A percentile compares a stretch with the other conserved stretches of the same genome.
phyloP scores from a whole-genome alignment of 2,797 vertebrate genomes.

The Hoplostethus atlanticus region DNA sequence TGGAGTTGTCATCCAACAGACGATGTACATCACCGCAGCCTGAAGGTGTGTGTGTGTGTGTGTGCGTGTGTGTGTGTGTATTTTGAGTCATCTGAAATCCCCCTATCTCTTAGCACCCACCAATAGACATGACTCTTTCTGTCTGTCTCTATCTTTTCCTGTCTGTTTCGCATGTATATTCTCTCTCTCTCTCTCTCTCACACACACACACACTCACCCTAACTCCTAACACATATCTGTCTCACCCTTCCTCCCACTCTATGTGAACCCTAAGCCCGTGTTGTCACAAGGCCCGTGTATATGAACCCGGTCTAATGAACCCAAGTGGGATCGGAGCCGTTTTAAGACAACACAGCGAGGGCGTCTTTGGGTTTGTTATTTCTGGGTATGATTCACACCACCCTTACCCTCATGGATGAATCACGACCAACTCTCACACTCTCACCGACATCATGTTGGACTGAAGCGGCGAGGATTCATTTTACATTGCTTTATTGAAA shows the following conservation, averaged over 20 bases:
- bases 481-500: conserved; percentile 30
- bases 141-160: not conserved
- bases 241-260: conserved; percentile 14
- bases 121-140: conserved; percentile 5
- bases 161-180: not conserved
- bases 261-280: conserved; percentile 45
- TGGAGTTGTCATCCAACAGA: too few species aligned
- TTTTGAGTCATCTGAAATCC: conserved; percentile 43
- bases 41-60: conserved; percentile 4
- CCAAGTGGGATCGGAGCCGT: conserved; percentile 55
- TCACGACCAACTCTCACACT: conserved; percentile 48
- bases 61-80: conserved; percentile 4
- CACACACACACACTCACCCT: conserved; percentile 3
- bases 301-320: conserved; percentile 49
- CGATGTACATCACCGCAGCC: too few species aligned
- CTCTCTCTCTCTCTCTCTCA: not conserved
- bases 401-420: conserved; percentile 57
- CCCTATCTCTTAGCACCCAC: conserved; percentile 7
- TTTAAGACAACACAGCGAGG: conserved; percentile 60
- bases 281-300: conserved; percentile 55
- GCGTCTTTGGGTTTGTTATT: conserved; percentile 73
- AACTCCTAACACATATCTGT: not conserved
- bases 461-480: conserved; percentile 16
- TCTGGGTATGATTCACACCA: conserved; percentile 70
- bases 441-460: conserved; percentile 57